phyloP scores from a whole-genome alignment of 2,888 invertebrate species.

The Calameuta idolon region DNA sequence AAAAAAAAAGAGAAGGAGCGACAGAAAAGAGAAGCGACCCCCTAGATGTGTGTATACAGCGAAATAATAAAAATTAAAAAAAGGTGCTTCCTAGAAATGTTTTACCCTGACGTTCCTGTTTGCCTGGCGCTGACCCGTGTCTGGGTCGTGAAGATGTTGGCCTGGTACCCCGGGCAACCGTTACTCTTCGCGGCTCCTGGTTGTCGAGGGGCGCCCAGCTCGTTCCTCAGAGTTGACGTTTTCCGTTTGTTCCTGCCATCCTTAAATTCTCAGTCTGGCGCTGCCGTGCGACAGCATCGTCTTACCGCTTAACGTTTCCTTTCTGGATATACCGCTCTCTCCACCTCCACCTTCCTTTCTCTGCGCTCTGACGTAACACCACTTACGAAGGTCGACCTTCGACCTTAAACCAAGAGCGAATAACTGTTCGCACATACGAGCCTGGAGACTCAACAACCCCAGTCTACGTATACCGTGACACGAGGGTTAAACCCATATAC shows the following conservation, averaged over 20 bases:
- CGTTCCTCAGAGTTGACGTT: conserved; percentile 1
- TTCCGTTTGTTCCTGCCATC: neutral
- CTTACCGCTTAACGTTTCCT: neutral
- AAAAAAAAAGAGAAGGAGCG: neutral
- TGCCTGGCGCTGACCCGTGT: neutral
- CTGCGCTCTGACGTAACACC: neutral
- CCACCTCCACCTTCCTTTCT: neutral
- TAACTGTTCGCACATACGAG: neutral
- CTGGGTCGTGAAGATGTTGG: neutral
- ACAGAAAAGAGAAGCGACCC: rapidly evolving
- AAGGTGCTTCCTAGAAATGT: neutral
- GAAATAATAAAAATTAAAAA: neutral
- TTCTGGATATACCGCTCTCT: neutral
- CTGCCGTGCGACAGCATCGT: neutral
- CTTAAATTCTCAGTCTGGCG: neutral
- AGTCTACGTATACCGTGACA: neutral
- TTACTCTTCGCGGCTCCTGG: neutral
- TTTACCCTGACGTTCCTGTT: neutral
- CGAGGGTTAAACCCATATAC: neutral
- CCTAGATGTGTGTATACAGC: neutral
- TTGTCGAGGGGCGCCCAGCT: neutral
- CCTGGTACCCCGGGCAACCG: neutral
- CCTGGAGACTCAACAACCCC: too few species aligned
- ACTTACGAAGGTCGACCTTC: neutral
- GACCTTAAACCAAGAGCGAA: neutral